A percentile compares a stretch with the other conserved stretches of the same genome.
These are phyloP conservation scores for Xestia sexstrigata DNA, from an alignment of 2,888 invertebrate species.

Conservation along the genomic window DNA sequence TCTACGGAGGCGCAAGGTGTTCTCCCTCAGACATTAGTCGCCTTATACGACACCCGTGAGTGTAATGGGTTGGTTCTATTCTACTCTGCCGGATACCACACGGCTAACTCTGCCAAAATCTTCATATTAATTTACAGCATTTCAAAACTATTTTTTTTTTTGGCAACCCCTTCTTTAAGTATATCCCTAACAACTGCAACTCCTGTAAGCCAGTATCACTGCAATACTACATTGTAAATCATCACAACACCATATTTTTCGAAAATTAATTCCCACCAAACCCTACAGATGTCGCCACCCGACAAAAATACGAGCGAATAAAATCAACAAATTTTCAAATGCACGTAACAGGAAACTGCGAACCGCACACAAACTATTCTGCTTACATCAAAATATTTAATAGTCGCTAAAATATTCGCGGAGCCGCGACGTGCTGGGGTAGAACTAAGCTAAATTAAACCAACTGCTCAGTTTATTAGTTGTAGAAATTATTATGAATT, in stretches of 20 bases:
- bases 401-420: conserved; percentile 66
- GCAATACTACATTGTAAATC: conserved; percentile 12
- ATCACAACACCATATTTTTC: background rate
- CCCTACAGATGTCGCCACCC: conserved; percentile 46
- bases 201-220: background rate
- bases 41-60: no score
- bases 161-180: background rate
- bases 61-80: no score
- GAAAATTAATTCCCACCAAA: conserved; percentile 27
- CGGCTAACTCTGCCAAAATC: no score
- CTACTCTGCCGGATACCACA: no score
- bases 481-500: conserved; percentile 63
- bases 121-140: background rate
- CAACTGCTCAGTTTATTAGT: conserved; percentile 63
- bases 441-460: conserved; percentile 62
- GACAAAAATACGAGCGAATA: conserved; percentile 46
- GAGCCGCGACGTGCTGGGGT: conserved; percentile 46
- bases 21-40: no score
- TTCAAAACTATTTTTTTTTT: background rate
- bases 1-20: no score
- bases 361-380: conserved; percentile 60
- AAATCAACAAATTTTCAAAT: conserved; percentile 60
- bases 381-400: conserved; percentile 71
- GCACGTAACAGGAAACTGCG: conserved; percentile 56
- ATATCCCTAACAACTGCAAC: background rate